phyloP scores from a whole-genome alignment of 2,888 invertebrate species.

The Omphaloscelis lunosa region DNA sequence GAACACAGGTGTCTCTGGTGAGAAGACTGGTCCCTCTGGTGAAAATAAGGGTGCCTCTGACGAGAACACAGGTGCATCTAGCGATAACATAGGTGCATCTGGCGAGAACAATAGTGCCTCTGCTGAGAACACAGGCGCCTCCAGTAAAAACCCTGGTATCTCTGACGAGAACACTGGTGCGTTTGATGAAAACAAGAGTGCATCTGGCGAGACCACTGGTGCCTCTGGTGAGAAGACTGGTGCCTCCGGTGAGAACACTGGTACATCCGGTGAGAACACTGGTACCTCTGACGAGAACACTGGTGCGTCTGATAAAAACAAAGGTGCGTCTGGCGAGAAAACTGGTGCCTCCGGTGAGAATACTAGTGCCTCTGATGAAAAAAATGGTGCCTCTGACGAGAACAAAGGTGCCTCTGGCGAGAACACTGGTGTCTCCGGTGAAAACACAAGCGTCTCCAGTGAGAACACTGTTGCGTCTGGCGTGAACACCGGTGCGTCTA shows the following conservation, averaged over 20 bases:
- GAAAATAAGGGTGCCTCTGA: too few relatives aligned
- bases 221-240: too few relatives aligned
- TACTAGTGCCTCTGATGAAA: neutral
- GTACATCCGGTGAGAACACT: fast-evolving
- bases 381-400: neutral
- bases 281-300: neutral
- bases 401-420: neutral
- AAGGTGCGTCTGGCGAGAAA: neutral
- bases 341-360: neutral
- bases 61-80: fast-evolving
- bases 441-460: neutral
- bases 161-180: neutral
- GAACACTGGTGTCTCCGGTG: neutral
- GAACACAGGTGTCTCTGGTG: neutral
- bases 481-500: fast-evolving
- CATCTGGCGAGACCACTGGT: neutral
- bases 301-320: neutral
- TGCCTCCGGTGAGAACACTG: neutral
- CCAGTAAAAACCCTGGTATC: fast-evolving
- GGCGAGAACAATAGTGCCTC: neutral
- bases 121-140: neutral
- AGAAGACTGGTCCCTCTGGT: neutral
- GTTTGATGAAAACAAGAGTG: neutral
- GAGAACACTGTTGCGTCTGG: neutral
- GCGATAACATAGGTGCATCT: neutral